Evolutionary conservation across 2,797 vertebrate genomes (phyloP).

Genomic region (Distichodus sexfasciatus): DNA sequence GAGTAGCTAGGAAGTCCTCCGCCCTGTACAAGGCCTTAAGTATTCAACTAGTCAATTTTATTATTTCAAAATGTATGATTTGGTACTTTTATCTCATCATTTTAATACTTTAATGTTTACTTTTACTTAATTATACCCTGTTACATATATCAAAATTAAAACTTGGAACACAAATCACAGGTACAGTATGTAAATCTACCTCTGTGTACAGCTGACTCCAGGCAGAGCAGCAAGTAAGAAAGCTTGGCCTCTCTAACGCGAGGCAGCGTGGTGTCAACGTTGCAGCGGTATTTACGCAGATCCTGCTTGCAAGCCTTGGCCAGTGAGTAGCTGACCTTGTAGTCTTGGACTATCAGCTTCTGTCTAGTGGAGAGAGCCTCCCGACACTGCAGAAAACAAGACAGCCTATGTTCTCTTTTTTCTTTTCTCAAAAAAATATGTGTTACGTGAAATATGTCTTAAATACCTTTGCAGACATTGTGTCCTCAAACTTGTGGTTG

Average conservation of each 20-base stretch:
- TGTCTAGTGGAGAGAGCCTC: slow-evolving; percentile 94
- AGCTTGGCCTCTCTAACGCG: slow-evolving; percentile 90
- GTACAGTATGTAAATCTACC: slow-evolving; percentile 66
- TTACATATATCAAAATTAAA: too few relatives aligned
- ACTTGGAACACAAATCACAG: background rate
- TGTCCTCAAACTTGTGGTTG: slow-evolving; percentile 98
- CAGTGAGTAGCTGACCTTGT: slow-evolving; percentile 97
- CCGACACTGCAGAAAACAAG: slow-evolving; percentile 77
- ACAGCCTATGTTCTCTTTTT: too few relatives aligned
- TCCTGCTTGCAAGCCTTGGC: slow-evolving; percentile 95
- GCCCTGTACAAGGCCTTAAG: too few relatives aligned
- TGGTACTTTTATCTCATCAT: too few relatives aligned
- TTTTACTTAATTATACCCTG: too few relatives aligned
- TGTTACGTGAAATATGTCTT: background rate
- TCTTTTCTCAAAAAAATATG: background rate
- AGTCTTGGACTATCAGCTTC: slow-evolving; percentile 96
- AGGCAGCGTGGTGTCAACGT: slow-evolving; percentile 86
- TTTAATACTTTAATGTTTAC: too few relatives aligned
- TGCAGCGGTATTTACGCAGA: slow-evolving; percentile 91
- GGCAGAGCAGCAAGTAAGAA: slow-evolving; percentile 92
- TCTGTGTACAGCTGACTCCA: slow-evolving; percentile 92
- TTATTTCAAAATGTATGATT: too few relatives aligned
- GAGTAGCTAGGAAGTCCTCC: too few relatives aligned
- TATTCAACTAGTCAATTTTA: too few relatives aligned
- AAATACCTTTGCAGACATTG: slow-evolving; percentile 89